Evolutionary conservation across 2,888 invertebrate genomes (phyloP).

Genomic region (Meganola albula): DNA sequence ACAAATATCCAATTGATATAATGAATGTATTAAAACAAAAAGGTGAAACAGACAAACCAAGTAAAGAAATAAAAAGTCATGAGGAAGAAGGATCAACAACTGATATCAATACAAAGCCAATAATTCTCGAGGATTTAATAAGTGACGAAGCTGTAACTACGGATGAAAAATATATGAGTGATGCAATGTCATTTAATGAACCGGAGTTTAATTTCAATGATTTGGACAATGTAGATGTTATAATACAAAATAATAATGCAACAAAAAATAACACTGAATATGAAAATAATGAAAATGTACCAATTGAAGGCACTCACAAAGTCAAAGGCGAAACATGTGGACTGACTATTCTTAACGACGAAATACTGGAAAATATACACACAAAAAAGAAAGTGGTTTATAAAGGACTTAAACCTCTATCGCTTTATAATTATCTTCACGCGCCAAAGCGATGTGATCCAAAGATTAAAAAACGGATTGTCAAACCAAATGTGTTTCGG

Average conservation of each 20-base stretch:
- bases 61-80: constrained; percentile 8
- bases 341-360: constrained; percentile 9
- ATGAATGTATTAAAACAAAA: background rate
- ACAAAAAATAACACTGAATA: constrained; percentile 7
- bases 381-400: constrained; percentile 8
- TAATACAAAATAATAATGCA: constrained; percentile 7
- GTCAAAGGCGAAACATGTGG: constrained; percentile 9
- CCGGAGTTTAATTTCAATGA: constrained; percentile 5
- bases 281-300: constrained; percentile 4
- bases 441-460: constrained; percentile 8
- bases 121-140: constrained; percentile 8
- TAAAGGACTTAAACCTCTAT: constrained; percentile 8
- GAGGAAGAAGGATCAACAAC: constrained; percentile 9
- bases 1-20: constrained; percentile 3
- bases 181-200: constrained; percentile 7
- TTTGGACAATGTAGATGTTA: constrained; percentile 4
- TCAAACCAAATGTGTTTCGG: constrained; percentile 7
- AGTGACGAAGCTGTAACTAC: constrained; percentile 8
- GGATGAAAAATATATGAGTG: constrained; percentile 7
- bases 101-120: constrained; percentile 9
- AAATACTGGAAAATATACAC: constrained; percentile 9
- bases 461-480: constrained; percentile 7
- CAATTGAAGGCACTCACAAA: constrained; percentile 8
- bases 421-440: constrained; percentile 8
- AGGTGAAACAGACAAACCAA: constrained; percentile 5